A percentile compares a stretch with the other conserved stretches of the same genome.
These are phyloP conservation scores for Liparis tanakae DNA, from an alignment of 2,797 vertebrate species.

Conservation along the genomic window DNA sequence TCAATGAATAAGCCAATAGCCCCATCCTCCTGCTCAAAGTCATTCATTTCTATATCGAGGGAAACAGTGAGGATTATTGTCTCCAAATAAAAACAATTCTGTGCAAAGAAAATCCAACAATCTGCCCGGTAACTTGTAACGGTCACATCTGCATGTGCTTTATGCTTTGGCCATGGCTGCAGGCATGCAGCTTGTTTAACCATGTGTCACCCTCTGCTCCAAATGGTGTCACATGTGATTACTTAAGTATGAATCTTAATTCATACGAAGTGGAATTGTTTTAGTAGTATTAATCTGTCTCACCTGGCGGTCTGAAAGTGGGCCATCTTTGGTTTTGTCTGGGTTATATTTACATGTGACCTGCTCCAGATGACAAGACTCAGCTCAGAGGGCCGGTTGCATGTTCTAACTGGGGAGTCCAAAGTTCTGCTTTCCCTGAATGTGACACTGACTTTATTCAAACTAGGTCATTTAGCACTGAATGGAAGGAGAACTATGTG, in stretches of 20 bases:
- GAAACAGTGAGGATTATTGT: conserved; percentile 8
- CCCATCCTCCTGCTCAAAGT: conserved; percentile 60
- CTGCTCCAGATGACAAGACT: conserved; percentile 77
- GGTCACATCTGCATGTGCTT: conserved; percentile 10
- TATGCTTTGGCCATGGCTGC: background rate
- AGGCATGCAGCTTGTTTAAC: conserved; percentile 30
- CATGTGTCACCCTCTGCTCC: background rate
- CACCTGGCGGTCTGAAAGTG: conserved; percentile 52
- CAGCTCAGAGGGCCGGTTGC: conserved; percentile 49
- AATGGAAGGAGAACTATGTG: background rate
- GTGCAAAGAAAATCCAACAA: background rate
- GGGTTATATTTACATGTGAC: conserved; percentile 91
- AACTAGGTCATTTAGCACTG: background rate
- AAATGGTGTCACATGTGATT: background rate
- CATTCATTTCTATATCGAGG: conserved; percentile 77
- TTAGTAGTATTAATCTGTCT: conserved; percentile 29
- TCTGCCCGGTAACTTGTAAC: background rate
- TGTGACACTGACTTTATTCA: background rate
- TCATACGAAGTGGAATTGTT: background rate
- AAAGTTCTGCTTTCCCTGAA: conserved; percentile 24
- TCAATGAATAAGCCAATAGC: background rate
- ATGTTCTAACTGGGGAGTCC: conserved; percentile 23
- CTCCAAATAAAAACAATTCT: background rate
- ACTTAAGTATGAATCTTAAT: background rate
- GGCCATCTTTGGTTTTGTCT: conserved; percentile 76